Conservation (phyloP, 2,797 vertebrate species). For the Crenichthys baileyi region DNA sequence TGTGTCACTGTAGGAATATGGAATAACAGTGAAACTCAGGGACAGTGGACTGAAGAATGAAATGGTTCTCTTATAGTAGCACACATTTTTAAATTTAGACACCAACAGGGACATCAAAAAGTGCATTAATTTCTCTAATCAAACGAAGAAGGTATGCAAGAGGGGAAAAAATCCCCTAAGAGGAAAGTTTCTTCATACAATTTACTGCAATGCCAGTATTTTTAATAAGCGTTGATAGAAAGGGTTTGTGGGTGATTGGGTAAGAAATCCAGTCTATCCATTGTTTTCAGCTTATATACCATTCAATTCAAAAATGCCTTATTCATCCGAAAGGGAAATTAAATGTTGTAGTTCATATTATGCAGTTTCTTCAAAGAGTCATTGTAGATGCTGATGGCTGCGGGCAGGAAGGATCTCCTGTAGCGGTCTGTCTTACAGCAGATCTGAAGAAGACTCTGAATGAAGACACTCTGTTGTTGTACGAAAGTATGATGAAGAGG, state of each 20-base stretch:
- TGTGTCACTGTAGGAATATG: constrained; percentile 21
- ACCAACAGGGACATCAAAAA: constrained; percentile 29
- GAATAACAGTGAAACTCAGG: constrained; percentile 25
- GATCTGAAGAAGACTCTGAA: too few relatives aligned
- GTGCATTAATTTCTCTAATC: constrained; percentile 45
- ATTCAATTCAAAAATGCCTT: too few relatives aligned
- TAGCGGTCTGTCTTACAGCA: too few relatives aligned
- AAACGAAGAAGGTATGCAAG: constrained; percentile 2
- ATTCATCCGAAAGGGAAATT: too few relatives aligned
- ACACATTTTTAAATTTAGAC: constrained; percentile 33
- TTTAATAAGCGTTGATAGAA: constrained; percentile 10
- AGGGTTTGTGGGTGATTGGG: constrained; percentile 4
- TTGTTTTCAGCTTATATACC: background rate
- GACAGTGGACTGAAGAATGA: constrained; percentile 35
- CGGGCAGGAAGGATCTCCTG: too few relatives aligned
- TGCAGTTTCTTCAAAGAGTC: too few relatives aligned
- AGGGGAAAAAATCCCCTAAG: constrained; percentile 43
- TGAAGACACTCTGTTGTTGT: too few relatives aligned
- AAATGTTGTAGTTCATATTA: too few relatives aligned
- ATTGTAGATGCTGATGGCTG: too few relatives aligned
- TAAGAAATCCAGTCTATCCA: background rate
- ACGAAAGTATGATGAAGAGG: too few relatives aligned
- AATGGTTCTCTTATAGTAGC: constrained; percentile 26
- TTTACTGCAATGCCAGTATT: constrained; percentile 60
- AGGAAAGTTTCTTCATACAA: constrained; percentile 28